phyloP scores from a whole-genome alignment of 2,113 vertebrate genomes.

The Neolamprologus brichardi region DNA sequence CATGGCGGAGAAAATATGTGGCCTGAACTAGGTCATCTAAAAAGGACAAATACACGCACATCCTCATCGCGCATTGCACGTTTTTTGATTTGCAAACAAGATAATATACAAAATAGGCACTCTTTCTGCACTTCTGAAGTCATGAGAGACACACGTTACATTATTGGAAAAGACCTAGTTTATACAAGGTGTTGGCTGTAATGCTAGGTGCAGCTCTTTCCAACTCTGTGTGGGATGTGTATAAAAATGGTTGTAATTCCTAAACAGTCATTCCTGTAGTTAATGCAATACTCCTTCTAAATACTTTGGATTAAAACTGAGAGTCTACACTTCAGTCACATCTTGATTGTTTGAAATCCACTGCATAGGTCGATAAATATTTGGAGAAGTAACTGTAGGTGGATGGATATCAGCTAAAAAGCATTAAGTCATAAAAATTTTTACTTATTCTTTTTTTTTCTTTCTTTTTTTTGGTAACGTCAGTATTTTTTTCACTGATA shows the following conservation, averaged over 20 bases:
- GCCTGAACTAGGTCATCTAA: neutral
- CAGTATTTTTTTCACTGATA: neutral
- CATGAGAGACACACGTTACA: neutral
- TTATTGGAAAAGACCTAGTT: neutral
- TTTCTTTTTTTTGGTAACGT: neutral
- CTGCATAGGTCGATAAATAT: neutral
- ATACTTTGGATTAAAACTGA: neutral
- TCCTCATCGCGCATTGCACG: neutral
- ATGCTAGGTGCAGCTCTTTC: neutral
- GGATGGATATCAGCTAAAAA: neutral
- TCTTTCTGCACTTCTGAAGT: neutral
- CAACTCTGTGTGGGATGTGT: neutral
- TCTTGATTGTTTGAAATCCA: neutral
- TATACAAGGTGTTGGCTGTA: neutral
- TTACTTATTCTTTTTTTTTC: neutral
- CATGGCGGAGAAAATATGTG: neutral
- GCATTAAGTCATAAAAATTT: fast-evolving
- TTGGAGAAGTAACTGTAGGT: neutral
- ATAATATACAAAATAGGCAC: neutral
- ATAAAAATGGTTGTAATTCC: neutral
- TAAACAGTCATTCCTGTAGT: neutral
- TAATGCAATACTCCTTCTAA: neutral
- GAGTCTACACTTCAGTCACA: neutral
- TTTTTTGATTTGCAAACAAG: neutral
- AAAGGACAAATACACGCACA: neutral